Evolutionary conservation across 92 coral and sea anemone genomes (phyloP).

Genomic region (Muricea muricata): DNA sequence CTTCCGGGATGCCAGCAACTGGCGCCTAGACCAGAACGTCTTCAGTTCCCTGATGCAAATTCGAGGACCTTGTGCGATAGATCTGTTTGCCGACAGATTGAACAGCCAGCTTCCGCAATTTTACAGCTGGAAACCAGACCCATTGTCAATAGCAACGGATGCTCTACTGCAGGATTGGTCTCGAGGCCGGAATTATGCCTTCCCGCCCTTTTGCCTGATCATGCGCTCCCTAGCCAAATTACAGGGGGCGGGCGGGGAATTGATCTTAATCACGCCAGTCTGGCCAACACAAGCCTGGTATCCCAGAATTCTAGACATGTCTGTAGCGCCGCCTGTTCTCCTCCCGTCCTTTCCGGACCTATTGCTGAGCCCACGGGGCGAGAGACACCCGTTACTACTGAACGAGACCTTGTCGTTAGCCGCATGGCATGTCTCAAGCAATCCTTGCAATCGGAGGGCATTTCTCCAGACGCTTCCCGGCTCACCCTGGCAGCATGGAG

Average conservation of each 20-base stretch:
- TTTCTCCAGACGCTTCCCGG: too few species aligned
- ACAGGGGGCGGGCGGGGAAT: not conserved
- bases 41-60: constrained; percentile 22
- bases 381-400: not conserved
- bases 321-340: not conserved
- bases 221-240: constrained; percentile 9
- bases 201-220: too few species aligned
- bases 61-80: too few species aligned
- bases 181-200: too few species aligned
- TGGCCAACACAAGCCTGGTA: too few species aligned
- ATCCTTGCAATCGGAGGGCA: constrained; percentile 35
- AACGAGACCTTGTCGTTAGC: too few species aligned
- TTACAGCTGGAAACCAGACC: constrained; percentile 48
- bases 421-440: constrained; percentile 34
- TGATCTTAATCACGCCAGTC: not conserved
- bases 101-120: too few species aligned
- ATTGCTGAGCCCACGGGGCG: not conserved
- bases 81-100: too few species aligned
- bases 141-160: not conserved
- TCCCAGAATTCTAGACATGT: not conserved
- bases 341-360: not conserved
- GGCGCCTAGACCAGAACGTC: constrained; percentile 14
- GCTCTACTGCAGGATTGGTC: too few species aligned
- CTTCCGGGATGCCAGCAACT: constrained; percentile 26
- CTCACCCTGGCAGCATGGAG: too few species aligned